Percentiles rank a stretch among this genome's conserved stretches.
Conservation (phyloP, 2,797 vertebrate genomes). For the Nannoperca obscura region DNA sequence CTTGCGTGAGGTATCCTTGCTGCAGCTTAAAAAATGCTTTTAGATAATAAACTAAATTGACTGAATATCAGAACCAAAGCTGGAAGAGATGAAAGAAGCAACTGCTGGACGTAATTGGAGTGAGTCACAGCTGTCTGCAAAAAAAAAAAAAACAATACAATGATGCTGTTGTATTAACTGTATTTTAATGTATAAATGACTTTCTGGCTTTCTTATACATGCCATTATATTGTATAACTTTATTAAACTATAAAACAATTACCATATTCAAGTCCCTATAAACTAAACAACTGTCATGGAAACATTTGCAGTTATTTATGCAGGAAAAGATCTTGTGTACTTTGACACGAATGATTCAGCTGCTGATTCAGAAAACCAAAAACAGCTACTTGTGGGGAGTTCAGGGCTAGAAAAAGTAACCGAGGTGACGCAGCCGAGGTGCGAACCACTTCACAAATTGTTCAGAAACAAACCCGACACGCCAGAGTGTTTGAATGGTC, state of each 20-base stretch:
- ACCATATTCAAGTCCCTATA: neutral
- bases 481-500: conserved; percentile 43
- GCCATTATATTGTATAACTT: neutral
- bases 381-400: neutral
- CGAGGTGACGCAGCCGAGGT: conserved; percentile 38
- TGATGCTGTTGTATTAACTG: neutral
- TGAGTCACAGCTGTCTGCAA: conserved; percentile 57
- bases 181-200: neutral
- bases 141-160: conserved; percentile 7
- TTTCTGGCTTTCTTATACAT: too few species aligned
- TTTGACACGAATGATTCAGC: conserved; percentile 14
- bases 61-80: conserved; percentile 46
- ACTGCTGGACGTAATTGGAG: conserved; percentile 49
- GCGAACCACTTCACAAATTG: conserved; percentile 46
- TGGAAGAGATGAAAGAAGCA: conserved; percentile 47
- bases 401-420: conserved; percentile 29
- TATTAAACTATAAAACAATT: neutral
- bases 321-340: conserved; percentile 9
- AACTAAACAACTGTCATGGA: neutral
- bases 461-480: conserved; percentile 21
- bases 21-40: conserved; percentile 55
- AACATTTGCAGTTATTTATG: neutral
- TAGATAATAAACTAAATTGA: conserved; percentile 61
- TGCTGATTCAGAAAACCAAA: conserved; percentile 18
- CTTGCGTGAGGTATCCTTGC: conserved; percentile 54